A percentile compares a stretch with the other conserved stretches of the same genome.
phyloP scores from a whole-genome alignment of 2,113 vertebrate species.

The Platycercus adscitus region DNA sequence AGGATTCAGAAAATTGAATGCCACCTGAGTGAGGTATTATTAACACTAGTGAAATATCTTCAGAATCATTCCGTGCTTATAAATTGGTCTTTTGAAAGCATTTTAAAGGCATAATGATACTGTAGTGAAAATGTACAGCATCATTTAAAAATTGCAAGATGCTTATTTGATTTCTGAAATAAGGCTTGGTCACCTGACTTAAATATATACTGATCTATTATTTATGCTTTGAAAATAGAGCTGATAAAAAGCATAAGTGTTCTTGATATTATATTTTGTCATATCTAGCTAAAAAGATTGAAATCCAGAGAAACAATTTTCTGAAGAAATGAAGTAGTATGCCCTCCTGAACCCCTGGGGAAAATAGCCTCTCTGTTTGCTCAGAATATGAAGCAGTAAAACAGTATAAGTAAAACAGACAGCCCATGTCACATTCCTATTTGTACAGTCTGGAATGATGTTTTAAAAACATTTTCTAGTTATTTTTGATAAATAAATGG shows the following conservation, averaged over 20 bases:
- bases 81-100: slow-evolving; percentile 48
- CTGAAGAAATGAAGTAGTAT: slow-evolving; percentile 98
- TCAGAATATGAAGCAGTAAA: slow-evolving; percentile 93
- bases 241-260: slow-evolving; percentile 99
- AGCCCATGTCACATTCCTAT: slow-evolving; percentile 86
- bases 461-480: slow-evolving; percentile 77
- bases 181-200: slow-evolving; percentile 81
- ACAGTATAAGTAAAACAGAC: slow-evolving; percentile 92
- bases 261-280: slow-evolving; percentile 99
- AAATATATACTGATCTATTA: slow-evolving; percentile 98
- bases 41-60: slow-evolving; percentile 56
- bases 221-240: slow-evolving; percentile 97
- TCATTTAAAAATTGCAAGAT: slow-evolving; percentile 65
- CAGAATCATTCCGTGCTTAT: slow-evolving; percentile 48
- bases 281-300: slow-evolving; percentile 98
- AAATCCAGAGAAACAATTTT: slow-evolving; percentile 99
- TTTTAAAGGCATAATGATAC: slow-evolving; percentile 65
- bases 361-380: slow-evolving; percentile 90
- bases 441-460: slow-evolving; percentile 71
- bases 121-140: slow-evolving; percentile 41
- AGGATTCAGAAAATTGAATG: slow-evolving; percentile 68
- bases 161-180: slow-evolving; percentile 63
- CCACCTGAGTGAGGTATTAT: slow-evolving; percentile 61
- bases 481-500: slow-evolving; percentile 80
- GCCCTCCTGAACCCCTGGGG: slow-evolving; percentile 96